Base-by-base conservation (phyloP, 2,113 vertebrate species). In the Leucoraja erinaceus region DNA sequence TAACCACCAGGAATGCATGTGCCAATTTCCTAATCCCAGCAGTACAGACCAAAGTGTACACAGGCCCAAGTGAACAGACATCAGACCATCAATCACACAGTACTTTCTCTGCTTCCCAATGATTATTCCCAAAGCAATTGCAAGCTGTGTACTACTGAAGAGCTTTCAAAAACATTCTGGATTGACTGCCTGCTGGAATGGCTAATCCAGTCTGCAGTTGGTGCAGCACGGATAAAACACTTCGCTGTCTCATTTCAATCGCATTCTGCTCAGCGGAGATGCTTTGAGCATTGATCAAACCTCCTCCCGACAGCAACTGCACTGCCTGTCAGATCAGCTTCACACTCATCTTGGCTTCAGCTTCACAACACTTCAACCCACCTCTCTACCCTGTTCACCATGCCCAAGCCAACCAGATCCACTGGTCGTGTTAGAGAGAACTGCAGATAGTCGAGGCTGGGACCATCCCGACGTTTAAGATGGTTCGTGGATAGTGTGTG, bases 21-120 rank as follows among this genome's bases (percentile, higher is more conserved):
- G 56, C n/a, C 59, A 88, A 88, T 14, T 88, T 59, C 63, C 59
- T 66, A 61, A 88, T 63, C 59, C 81, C n/a, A 18, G 59, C 12
- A 63, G 12, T 16, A n/a, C 83, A 31, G 5, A n/a, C 28, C 83
- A 66, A 18, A n/a, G 59, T 88, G 59, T 31, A 5, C 83, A 66
- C 5, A n/a, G 61, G 63, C 59, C 79, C 56, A 31, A 31, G 28
- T 16, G 59, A 63, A 63, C 59, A 16, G 18, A 88, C 83, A 63
- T 88, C 59, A 16, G 18, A 88, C 83, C 83, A 86, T 86, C 83
- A 63, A 86, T 86, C 83, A 86, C 83, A 88, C n/a, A 31, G 83
- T 31, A n/a, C 83, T 63, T 11, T 6, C 59, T 61, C 56, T 61
- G 12, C 83, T n/a, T 86, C 59, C 25, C 63, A 31, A 88, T 88